Conservation (phyloP, 2,113 vertebrate genomes). For the Lynx canadensis region DNA sequence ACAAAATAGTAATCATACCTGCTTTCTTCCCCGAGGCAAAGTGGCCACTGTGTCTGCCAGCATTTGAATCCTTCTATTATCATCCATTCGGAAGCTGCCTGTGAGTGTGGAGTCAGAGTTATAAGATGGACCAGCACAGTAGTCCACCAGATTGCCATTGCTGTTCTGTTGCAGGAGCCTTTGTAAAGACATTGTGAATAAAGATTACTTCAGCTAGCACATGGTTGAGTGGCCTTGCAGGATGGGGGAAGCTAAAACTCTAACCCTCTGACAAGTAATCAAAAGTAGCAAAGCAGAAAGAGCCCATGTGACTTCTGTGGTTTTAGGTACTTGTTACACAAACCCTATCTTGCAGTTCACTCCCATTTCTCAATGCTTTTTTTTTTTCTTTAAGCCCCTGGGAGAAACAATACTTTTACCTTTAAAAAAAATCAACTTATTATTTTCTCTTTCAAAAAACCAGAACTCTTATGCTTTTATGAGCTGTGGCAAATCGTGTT, state of each 20-base stretch:
- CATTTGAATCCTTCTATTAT: conserved; percentile 82
- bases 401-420: conserved; percentile 62
- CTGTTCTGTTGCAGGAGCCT: conserved; percentile 81
- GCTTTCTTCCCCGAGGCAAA: conserved; percentile 86
- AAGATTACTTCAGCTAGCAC: conserved; percentile 72
- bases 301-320: conserved; percentile 89
- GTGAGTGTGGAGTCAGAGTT: conserved; percentile 79
- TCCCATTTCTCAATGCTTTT: conserved; percentile 61
- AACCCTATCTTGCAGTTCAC: conserved; percentile 81
- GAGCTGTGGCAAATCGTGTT: conserved; percentile 9
- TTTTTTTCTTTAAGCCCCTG: conserved; percentile 56
- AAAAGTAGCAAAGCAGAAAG: conserved; percentile 86
- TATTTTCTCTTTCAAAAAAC: conserved; percentile 37
- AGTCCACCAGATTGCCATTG: conserved; percentile 80
- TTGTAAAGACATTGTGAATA: conserved; percentile 87
- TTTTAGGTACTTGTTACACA: conserved; percentile 83
- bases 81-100: conserved; percentile 78
- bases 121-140: conserved; percentile 70
- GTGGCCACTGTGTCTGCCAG: conserved; percentile 81
- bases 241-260: conserved; percentile 71
- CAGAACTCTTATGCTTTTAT: conserved; percentile 72
- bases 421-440: conserved; percentile 65
- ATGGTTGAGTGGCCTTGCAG: conserved; percentile 68
- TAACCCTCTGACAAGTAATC: conserved; percentile 61
- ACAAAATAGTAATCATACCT: conserved; percentile 84